Percentiles rank a stretch among this genome's conserved stretches.
These are phyloP conservation scores for Cnemophilus loriae DNA, from an alignment of 2,113 vertebrate genomes.

Conservation along the genomic window DNA sequence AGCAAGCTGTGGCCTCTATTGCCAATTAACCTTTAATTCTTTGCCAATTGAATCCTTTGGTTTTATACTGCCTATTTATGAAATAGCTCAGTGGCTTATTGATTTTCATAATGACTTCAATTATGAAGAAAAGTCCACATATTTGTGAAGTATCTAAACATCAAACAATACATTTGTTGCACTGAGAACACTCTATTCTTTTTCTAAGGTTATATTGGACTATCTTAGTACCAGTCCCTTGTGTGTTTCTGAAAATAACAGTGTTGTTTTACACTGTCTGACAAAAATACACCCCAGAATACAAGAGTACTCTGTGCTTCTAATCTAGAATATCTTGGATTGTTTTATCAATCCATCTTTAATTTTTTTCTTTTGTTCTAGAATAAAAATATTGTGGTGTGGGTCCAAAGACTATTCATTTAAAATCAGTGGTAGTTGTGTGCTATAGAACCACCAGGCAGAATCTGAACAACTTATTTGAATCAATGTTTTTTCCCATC, in stretches of 20 bases:
- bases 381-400: background rate
- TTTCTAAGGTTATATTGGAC: background rate
- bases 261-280: background rate
- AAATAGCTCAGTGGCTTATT: background rate
- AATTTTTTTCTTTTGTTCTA: background rate
- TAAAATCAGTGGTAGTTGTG: background rate
- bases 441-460: background rate
- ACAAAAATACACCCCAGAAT: background rate
- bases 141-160: background rate
- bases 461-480: background rate
- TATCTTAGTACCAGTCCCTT: background rate
- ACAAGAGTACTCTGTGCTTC: fast-evolving
- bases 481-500: background rate
- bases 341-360: background rate
- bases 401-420: background rate
- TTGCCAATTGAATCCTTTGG: background rate
- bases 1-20: background rate
- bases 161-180: background rate
- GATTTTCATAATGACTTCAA: background rate
- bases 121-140: background rate
- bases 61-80: background rate
- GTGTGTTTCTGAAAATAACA: background rate
- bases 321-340: background rate
- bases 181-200: background rate
- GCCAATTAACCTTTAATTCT: background rate